Percentiles rank a stretch among this genome's conserved stretches.
phyloP scores from a whole-genome alignment of 2,797 vertebrate species.

The Petrocephalus sullivani region DNA sequence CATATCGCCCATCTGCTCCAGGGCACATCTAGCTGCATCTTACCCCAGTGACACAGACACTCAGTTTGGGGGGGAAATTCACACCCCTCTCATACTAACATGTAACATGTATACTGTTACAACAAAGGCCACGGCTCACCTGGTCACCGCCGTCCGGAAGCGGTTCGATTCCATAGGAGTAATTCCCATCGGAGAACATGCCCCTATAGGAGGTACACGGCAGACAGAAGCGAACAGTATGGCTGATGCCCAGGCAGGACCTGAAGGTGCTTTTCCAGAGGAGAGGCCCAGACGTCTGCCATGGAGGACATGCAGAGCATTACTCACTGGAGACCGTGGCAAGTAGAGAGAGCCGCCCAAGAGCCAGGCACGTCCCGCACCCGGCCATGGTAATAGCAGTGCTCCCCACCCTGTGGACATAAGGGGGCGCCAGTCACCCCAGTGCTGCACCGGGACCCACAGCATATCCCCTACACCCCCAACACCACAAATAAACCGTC shows the following conservation, averaged over 20 bases:
- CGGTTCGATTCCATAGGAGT: constrained; percentile 79
- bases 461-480: not conserved
- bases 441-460: not conserved
- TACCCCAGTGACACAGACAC: not conserved
- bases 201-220: constrained; percentile 59
- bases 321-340: constrained; percentile 82
- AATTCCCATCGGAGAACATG: constrained; percentile 82
- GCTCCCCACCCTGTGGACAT: constrained; percentile 74
- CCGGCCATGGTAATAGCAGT: constrained; percentile 90
- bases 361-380: constrained; percentile 69
- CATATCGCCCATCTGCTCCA: not conserved
- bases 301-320: not conserved
- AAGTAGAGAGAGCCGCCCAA: constrained; percentile 86
- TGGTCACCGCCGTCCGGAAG: constrained; percentile 37
- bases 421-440: not conserved
- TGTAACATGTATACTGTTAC: not conserved
- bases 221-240: not conserved
- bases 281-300: not conserved
- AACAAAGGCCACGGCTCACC: constrained; percentile 47
- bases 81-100: not conserved
- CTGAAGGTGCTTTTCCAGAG: not conserved
- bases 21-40: not conserved
- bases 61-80: no score
- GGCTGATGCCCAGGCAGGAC: not conserved
- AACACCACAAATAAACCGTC: not conserved